Base-by-base conservation (phyloP, 2,888 invertebrate genomes). In the Brachyopa scutellaris region DNA sequence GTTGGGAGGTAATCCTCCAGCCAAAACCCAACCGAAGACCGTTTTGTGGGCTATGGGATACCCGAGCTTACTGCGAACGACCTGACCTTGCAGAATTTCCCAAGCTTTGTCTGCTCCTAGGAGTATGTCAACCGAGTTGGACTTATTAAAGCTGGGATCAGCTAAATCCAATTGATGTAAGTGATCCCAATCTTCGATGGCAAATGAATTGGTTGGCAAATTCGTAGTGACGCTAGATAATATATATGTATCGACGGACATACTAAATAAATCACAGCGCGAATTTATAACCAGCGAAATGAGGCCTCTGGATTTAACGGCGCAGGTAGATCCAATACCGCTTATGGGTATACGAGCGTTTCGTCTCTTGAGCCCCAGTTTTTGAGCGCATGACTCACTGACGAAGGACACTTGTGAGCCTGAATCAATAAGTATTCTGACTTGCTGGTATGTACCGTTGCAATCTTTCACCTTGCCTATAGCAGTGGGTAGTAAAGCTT, bases 321-420 rank as follows among this genome's bases (percentile, higher is more conserved):
- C 33, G 8, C 3, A 15, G 53, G 31, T 53, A 11, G 53, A 31
- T 13, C 53, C 53, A 33, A 57, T 57, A 31, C 55, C 55, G 26
- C 38, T 57, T 2, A 57, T 57, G 11, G 55, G 38, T 38, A 38
- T 57, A 8, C 49, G 26, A 21, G 38, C 19, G 13, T 57, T 23
- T 23, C 17, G 7, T 11, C 55, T 4, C 9, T 23, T 21, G 21
- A 57, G 26, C 23, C 38, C 38, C 3, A 57, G 38, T 38, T 9
- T 57, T 38, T 57, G 38, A 8, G 26, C 13, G 7, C 57, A 38
- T 1, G 57, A 23, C 23, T 57, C 38, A 13, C 13, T 57, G 2
- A 57, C 38, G 13, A 57, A 57, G 1, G 38, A 57, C 4, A 57
- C 38, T 3, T 57, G 57, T n/a, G 53, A 53, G 23, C 33, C 33